Conservation (phyloP, 1,140 invertebrate species). For the Drosophila nebulosa region DNA sequence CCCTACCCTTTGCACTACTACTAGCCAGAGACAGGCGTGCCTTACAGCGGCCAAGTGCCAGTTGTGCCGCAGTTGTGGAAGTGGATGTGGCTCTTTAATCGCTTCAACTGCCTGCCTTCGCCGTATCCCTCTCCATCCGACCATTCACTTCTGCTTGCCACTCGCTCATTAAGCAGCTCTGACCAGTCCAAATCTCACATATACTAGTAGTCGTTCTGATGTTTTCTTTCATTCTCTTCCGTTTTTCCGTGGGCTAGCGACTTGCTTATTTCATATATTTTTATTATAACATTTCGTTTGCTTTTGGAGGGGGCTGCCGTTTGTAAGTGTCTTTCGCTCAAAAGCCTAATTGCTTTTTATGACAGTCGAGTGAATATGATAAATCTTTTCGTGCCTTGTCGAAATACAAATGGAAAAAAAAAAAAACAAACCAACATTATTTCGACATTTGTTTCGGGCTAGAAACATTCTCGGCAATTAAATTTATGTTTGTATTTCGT, state of each 20-base stretch:
- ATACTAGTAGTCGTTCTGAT: neutral
- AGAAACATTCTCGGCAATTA: slow-evolving; percentile 75
- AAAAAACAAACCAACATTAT: slow-evolving; percentile 53
- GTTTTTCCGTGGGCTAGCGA: slow-evolving; percentile 15
- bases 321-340: slow-evolving; percentile 58
- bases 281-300: slow-evolving; percentile 61
- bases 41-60: slow-evolving; percentile 11
- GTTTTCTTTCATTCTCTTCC: slow-evolving; percentile 40
- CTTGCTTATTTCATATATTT: slow-evolving; percentile 2
- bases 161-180: slow-evolving; percentile 63
- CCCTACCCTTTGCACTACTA: slow-evolving; percentile 14
- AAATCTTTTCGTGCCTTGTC: slow-evolving; percentile 54
- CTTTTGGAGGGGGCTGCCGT: slow-evolving; percentile 27
- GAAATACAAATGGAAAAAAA: slow-evolving; percentile 7
- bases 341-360: slow-evolving; percentile 75
- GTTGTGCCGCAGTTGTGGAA: neutral
- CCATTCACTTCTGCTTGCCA: slow-evolving; percentile 32
- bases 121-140: slow-evolving; percentile 3
- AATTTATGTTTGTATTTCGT: slow-evolving; percentile 55
- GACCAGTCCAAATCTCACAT: slow-evolving; percentile 67
- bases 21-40: slow-evolving; percentile 20
- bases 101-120: slow-evolving; percentile 30
- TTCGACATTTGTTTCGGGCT: slow-evolving; percentile 70
- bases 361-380: slow-evolving; percentile 78
- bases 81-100: slow-evolving; percentile 62